Evolutionary conservation across 2,888 invertebrate genomes (phyloP).

Genomic region (Polyommatus icarus): DNA sequence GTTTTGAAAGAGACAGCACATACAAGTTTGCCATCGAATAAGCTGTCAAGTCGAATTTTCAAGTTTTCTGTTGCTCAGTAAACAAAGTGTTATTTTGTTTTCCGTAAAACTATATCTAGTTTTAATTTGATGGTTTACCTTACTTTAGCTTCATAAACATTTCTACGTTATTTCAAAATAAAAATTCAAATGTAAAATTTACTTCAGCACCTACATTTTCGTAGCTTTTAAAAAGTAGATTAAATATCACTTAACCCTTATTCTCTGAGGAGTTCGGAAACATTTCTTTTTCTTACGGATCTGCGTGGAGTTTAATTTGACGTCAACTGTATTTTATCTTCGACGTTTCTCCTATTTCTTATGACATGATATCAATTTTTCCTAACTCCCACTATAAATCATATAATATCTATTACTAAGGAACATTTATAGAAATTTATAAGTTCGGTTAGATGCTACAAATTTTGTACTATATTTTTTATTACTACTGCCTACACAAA

Average conservation of each 20-base stretch:
- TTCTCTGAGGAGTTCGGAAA: constrained; percentile 7
- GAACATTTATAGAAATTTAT: constrained; percentile 14
- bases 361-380: constrained; percentile 15
- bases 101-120: background rate
- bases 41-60: background rate
- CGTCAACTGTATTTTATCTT: constrained; percentile 33
- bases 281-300: constrained; percentile 21
- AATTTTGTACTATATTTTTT: background rate
- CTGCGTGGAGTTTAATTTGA: constrained; percentile 26
- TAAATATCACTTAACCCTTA: background rate
- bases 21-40: background rate
- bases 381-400: constrained; percentile 28
- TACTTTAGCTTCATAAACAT: background rate
- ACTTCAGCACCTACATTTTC: background rate
- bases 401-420: constrained; percentile 1
- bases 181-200: background rate
- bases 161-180: background rate
- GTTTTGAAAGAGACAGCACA: background rate
- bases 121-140: background rate
- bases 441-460: background rate
- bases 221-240: background rate
- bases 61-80: background rate
- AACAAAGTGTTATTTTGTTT: background rate
- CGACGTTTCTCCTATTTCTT: constrained; percentile 32
- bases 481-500: background rate